Base-by-base conservation (phyloP, 2,888 invertebrate species). In the Ganaspis brasiliensis region DNA sequence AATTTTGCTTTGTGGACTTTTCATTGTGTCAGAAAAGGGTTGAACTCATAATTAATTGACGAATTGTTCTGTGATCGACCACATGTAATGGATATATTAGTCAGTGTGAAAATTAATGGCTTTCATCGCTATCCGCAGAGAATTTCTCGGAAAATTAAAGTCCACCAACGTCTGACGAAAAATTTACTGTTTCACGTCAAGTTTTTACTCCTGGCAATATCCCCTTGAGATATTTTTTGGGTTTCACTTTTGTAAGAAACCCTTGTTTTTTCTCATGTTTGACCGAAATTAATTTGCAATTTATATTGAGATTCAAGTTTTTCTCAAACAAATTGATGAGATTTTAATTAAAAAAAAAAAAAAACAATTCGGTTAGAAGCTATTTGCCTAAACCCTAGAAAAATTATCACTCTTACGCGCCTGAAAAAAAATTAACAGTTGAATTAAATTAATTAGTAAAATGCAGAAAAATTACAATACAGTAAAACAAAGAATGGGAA, bases 31-130 rank as follows among this genome's bases (percentile, higher is more conserved):
- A 19, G 37, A 19, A 63, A 45, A 67, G 40, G 24, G 26, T 40
- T n/a, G 40, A 67, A 67, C 45, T 24, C 3, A 67, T 67, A 67
- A 67, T 67, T 24, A 67, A 67, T 67, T 67, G 45, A 67, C 24
- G 45, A 26, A 45, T 67, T 21, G 45, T 9, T 21, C 14, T 45
- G n/a, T 67, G 67, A 67, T 67, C 67, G 14, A 45, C 45, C 24
- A n/a, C 21, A 45, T 45, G 24, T 19, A 63, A 63, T 63, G 35
- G 63, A 63, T 21, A 21, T 63, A 40, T 40, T 63, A 63, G 37
- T 9, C 35, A 16, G 21, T 40, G 40, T 19, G 63, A 59, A 61
- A 61, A 67, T 45, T 26, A 67, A 67, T 67, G 21, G 45, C 19
- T 21, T 67, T 67, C 45, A 67, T 14, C 16, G 9, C n/a, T 67